These are phyloP conservation scores for Thunnus albacares DNA, from an alignment of 2,797 vertebrate species.

Conservation along the genomic window DNA sequence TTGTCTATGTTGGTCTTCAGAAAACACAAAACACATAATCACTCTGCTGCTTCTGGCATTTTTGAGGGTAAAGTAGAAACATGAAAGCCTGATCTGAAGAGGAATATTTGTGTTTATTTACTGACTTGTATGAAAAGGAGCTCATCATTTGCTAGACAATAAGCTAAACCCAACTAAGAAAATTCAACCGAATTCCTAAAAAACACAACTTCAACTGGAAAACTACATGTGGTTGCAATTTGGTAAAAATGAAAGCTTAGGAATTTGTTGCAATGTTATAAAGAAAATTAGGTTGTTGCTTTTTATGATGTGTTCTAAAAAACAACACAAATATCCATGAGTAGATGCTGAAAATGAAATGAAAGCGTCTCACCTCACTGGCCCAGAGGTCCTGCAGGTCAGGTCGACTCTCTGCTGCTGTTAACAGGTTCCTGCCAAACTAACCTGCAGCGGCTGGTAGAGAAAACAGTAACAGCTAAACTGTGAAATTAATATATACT, in stretches of 20 bases:
- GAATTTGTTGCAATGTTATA: too few species aligned
- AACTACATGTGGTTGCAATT: neutral
- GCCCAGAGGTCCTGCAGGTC: slow-evolving; percentile 71
- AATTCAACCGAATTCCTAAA: neutral
- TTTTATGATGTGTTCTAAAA: too few species aligned
- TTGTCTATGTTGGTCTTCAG: too few species aligned
- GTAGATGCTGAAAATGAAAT: neutral
- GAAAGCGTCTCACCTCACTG: slow-evolving; percentile 50
- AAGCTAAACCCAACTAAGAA: too few species aligned
- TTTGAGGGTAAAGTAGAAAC: too few species aligned
- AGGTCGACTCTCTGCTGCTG: neutral
- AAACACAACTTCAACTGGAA: neutral
- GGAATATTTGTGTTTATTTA: too few species aligned
- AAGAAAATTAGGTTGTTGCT: too few species aligned
- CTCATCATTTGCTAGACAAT: too few species aligned
- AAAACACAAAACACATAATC: fast-evolving
- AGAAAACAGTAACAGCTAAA: neutral
- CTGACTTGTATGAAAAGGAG: too few species aligned
- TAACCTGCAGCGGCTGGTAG: too few species aligned
- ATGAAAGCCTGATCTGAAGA: too few species aligned
- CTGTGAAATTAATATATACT: neutral
- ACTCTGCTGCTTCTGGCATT: neutral
- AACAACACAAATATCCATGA: neutral
- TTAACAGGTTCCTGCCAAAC: neutral
- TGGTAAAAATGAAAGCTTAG: too few species aligned